Base-by-base conservation (phyloP, 2,797 vertebrate genomes). In the Cirrhinus mrigala region DNA sequence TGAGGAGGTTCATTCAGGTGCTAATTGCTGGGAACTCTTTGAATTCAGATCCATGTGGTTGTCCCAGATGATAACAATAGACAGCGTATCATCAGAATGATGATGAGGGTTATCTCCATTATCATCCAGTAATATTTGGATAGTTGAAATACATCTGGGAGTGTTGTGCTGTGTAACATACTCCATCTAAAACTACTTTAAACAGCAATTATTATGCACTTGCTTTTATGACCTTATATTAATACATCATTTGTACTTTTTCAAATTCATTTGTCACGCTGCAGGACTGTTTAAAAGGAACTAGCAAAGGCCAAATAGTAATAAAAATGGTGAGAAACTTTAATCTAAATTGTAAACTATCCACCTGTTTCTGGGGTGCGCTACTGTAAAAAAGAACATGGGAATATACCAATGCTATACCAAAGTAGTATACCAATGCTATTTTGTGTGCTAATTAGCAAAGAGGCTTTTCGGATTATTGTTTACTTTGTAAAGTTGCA, bases 11-110 rank as follows among this genome's bases (percentile, higher is more conserved):
- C 1, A 71, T 46, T 56, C 40, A 44, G 68, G 37, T 82, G 52
- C 24, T 60, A 73, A 71, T 71, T 60, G 24, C 24, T 74, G 44
- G 22, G 27, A 74, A 33, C 14, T 75, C 15, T 29, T 15, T 56
- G 33, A 58, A 29, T 64, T 44, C n/a, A 60, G 80, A 73, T 82
- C 15, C 37, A 75, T 75, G 56, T 83, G 56, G 24, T 44, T 3
- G 2, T 48, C 44, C 37, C 81, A 68, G 78, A 29, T 80, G 27
- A 80, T 80, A n/a, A n/a, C 68, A 74, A 50, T 37, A 8, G 33
- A 48, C n/a, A 5, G 16, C 24, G 37, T 82, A 33, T 60, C 22
- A 46, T 64, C 68, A 50, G 54, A 74, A 74, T 82, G 40, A 50
- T 79, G 16, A 79, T 66, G 40, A 79, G 40, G 10, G 22, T 62